Evolutionary conservation across 2,888 invertebrate species (phyloP).

Genomic region (Tetanocera ferruginea): DNA sequence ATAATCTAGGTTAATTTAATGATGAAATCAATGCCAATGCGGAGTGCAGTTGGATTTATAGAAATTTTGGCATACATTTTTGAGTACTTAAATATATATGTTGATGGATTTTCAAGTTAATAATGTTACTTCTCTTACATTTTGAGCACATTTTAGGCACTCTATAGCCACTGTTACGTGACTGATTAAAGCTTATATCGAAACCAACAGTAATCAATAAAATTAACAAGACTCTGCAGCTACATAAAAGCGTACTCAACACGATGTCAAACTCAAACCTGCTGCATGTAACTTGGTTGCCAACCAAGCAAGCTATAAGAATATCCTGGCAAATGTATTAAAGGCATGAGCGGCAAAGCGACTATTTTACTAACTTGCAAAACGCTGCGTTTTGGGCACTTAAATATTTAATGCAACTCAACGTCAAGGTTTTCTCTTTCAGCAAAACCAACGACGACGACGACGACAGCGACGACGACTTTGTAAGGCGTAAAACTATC

Average conservation of each 20-base stretch:
- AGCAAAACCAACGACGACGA: not conserved
- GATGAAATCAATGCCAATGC: not conserved
- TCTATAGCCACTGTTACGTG: no score
- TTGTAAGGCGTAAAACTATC: not conserved
- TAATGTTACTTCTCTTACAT: no score
- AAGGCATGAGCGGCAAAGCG: not conserved
- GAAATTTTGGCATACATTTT: no score
- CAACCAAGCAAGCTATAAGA: no score
- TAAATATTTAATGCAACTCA: constrained; percentile 7
- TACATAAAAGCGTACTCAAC: not conserved
- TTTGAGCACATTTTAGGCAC: no score
- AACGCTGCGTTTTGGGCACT: not conserved
- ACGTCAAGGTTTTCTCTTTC: constrained; percentile 11
- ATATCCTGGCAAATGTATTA: not conserved
- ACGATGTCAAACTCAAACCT: no score
- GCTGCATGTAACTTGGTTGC: no score
- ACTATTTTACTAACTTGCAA: not conserved
- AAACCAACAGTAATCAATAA: not conserved
- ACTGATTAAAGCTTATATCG: not conserved
- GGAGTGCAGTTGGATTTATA: no score
- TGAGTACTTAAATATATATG: no score
- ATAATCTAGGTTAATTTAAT: not conserved
- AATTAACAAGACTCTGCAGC: not conserved
- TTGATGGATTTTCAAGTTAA: no score
- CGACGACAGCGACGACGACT: no score